Percentiles rank a stretch among this genome's conserved stretches.
These are phyloP conservation scores for Hylaeus anthracinus DNA, from an alignment of 1,140 invertebrate species.

Conservation along the genomic window DNA sequence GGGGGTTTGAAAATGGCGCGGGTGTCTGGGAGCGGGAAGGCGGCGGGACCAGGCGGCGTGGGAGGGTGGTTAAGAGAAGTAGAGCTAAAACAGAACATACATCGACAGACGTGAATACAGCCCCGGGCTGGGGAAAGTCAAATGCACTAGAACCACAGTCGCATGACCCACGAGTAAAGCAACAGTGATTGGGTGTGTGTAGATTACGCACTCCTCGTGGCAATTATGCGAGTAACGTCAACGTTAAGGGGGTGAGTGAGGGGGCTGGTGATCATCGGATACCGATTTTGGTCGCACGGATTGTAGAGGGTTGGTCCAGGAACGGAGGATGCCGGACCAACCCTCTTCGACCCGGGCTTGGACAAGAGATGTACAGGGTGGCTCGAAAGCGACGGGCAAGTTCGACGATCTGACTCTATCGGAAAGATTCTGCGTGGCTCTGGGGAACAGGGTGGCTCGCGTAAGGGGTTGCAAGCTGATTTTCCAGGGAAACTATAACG, in stretches of 20 bases:
- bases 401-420: neutral
- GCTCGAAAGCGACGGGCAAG: neutral
- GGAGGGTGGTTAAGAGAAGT: constrained; percentile 5
- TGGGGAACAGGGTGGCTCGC: too few species aligned
- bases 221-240: constrained; percentile 57
- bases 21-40: neutral
- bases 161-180: constrained; percentile 70
- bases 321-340: neutral
- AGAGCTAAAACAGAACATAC: constrained; percentile 33
- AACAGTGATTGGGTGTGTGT: constrained; percentile 68
- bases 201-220: constrained; percentile 57
- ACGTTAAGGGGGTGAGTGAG: constrained; percentile 31
- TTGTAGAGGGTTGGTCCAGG: neutral
- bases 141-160: constrained; percentile 67
- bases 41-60: neutral
- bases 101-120: constrained; percentile 54
- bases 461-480: too few species aligned
- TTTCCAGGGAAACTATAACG: too few species aligned
- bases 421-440: constrained; percentile 1
- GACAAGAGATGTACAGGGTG: neutral
- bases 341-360: neutral
- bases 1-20: neutral
- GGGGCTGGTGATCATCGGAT: constrained; percentile 24
- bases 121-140: constrained; percentile 52
- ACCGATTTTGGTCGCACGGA: constrained; percentile 12